A percentile compares a stretch with the other conserved stretches of the same genome.
phyloP scores from a whole-genome alignment of 2,888 invertebrate species.

The Capitulum mitella region DNA sequence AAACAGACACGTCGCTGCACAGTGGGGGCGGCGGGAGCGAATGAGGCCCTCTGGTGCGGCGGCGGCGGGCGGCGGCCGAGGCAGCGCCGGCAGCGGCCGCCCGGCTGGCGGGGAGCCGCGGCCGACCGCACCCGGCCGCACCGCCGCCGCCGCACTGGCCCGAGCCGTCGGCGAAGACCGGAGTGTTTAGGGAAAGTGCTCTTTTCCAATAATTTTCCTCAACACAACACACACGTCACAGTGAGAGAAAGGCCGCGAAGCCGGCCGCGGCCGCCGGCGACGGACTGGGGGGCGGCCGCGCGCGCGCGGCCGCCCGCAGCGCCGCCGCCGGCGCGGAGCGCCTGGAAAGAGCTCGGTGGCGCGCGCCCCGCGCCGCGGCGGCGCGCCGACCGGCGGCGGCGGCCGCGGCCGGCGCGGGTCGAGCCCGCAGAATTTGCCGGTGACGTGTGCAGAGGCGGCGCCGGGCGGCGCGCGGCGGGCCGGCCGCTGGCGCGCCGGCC shows the following conservation, averaged over 20 bases:
- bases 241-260: constrained; percentile 28
- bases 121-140: no score
- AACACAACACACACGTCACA: constrained; percentile 68
- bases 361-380: constrained; percentile 20
- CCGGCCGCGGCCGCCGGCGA: neutral
- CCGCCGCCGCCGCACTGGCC: no score
- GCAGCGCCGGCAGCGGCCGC: no score
- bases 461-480: no score
- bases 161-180: constrained; percentile 46
- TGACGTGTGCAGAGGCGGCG: neutral
- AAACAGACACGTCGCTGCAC: no score
- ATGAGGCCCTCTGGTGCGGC: neutral
- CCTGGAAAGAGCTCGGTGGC: constrained; percentile 13
- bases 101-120: no score
- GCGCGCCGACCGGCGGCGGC: neutral
- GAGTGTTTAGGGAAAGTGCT: constrained; percentile 81
- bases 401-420: neutral
- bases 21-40: neutral
- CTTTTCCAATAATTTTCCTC: constrained; percentile 75
- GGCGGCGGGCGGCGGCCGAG: neutral
- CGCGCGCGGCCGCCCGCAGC: neutral
- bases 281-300: neutral
- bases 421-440: no score
- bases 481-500: no score
- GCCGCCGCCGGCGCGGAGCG: constrained; percentile 18